Base-by-base conservation (phyloP, 2,113 vertebrate genomes). In the Tauraco erythrolophus region DNA sequence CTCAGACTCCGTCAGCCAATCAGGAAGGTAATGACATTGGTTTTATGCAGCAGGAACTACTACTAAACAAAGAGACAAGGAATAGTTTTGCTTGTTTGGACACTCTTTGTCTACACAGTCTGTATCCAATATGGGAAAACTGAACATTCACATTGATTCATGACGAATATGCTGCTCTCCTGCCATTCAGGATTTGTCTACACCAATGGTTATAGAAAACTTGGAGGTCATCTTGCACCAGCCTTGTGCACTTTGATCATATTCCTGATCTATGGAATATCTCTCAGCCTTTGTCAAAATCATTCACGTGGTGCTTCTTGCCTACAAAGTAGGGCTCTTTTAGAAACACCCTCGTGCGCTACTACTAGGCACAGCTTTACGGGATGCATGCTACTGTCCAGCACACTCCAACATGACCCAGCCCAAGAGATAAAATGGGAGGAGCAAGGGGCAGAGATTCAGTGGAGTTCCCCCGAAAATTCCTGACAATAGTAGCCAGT, bases 71-170 rank as follows among this genome's bases (percentile, higher is more conserved):
- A 60, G n/a, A 64, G 11, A 64, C 12, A 56, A 39, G 31, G 48
- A 85, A 58, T 16, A 68, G 31, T 58, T 84, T 64, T 70, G 18
- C 22, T 72, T 66, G 46, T 83, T 68, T 62, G 65, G 70, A 82
- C 43, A 57, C 14, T 62, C 60, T 57, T 43, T 60, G 39, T 56
- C 77, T 65, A 48, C 3, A 18, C 6, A 61, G 46, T 48, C 78
- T 37, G 13, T 45, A 71, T 11, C 11, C 23, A 92, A 6, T 28
- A 43, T 0, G 1, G 1, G 5, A 75, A 77, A 25, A 66, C 0
- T 25, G 37, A 30, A 46, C 6, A 18, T 41, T 60, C 39, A 5
- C 19, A 4, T 61, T 86, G 41, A 50, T 66, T 65, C 24, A 9
- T n/a, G 6, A 84, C 37, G 53, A 61, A 82, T 19, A 37, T 0